Evolutionary conservation across 2,113 vertebrate genomes (phyloP), one percentile per base, ranked within the genome.

Genomic region (Rhinoderma darwinii): DNA sequence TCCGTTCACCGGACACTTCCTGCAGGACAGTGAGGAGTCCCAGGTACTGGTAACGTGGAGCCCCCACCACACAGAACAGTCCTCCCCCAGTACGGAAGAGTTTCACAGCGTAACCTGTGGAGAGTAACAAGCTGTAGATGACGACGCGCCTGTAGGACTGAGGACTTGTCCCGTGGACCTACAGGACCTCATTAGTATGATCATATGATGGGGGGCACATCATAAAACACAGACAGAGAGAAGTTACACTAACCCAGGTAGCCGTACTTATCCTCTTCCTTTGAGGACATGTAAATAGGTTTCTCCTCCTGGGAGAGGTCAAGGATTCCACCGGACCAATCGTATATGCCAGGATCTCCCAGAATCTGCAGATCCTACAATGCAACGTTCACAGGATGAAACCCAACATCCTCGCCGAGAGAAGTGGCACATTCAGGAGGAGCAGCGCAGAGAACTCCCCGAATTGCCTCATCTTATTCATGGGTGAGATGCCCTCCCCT

Each of bases 91-190:
- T 32, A 0, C 11, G 47, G 2, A 87, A 2, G 6, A 87, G 39
- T 11, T 25, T 61, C 50, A 87, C 50, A 6, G 85, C 61, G 78
- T 87, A 87, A 44, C 85, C 85, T 87, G 63, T 77, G 44, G 73
- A 20, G 22, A 27, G 6, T 17, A 22, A 50, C 10, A 78, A 4
- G 44, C 11, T 56, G 8, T 11, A 9, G 82, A 30, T 35, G 27
- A 54, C 72, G n/a, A 11, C 12, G 72, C 8, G 25, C 59, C 51
- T 22, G 25, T 25, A 61, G n/a, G 59, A 27, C n/a, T 27, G 3
- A 6, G 14, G 61, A 59, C 12, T 2, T 50, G 47, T 50, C 47
- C 54, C 54, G 20, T 56, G 7, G 61, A 32, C n/a, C 11, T 32
- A 9, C 25, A 12, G 25, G 9, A 25, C 27, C 56, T 61, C 25